These are phyloP conservation scores for Sebastes glaucus DNA, from an alignment of 2,797 vertebrate species.

Conservation along the genomic window DNA sequence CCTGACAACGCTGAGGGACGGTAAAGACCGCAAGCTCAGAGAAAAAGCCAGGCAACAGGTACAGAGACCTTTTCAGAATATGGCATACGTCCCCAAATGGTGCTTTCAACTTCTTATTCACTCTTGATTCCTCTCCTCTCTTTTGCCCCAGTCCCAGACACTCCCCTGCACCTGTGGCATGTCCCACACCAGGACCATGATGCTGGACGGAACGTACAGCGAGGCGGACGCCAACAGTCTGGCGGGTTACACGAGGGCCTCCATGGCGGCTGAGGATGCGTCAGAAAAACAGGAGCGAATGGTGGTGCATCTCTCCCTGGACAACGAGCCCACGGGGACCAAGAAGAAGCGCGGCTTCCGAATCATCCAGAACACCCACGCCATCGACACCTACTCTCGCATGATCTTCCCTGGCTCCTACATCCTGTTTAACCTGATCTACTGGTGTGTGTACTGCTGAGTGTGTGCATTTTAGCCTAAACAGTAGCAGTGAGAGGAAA, in stretches of 20 bases:
- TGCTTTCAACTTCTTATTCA: background rate
- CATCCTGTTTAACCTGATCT: conserved; percentile 96
- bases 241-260: conserved; percentile 88
- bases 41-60: conserved; percentile 80
- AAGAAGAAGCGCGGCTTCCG: conserved; percentile 87
- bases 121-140: background rate
- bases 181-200: conserved; percentile 88
- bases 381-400: conserved; percentile 94
- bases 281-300: conserved; percentile 89
- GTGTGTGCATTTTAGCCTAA: conserved; percentile 1
- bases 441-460: conserved; percentile 95
- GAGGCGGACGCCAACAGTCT: conserved; percentile 91
- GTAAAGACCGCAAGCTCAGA: conserved; percentile 85
- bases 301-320: conserved; percentile 88
- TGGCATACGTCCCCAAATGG: accelerated
- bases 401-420: conserved; percentile 94
- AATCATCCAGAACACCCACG: conserved; percentile 92
- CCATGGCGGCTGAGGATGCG: conserved; percentile 82
- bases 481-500: background rate
- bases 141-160: conserved; percentile 51
- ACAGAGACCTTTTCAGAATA: background rate
- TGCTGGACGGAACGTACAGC: conserved; percentile 89
- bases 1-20: conserved; percentile 88
- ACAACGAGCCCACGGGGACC: conserved; percentile 81
- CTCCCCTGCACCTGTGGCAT: conserved; percentile 89